phyloP scores from a whole-genome alignment of 2,888 invertebrate species.

The Yponomeuta plumbellus region DNA sequence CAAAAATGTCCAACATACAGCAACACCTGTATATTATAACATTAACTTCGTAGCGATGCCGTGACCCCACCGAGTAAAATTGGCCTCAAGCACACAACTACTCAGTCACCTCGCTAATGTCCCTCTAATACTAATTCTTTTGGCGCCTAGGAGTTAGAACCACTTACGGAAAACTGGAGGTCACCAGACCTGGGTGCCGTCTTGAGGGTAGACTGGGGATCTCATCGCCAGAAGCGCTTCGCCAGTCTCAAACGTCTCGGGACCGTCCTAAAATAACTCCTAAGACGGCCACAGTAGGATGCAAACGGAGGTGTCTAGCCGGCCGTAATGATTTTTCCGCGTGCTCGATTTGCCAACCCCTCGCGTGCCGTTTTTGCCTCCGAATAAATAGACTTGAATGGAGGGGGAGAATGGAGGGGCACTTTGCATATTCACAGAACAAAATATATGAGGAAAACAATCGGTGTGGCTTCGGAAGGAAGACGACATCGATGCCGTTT shows the following conservation, averaged over 20 bases:
- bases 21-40: background rate
- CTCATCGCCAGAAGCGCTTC: background rate
- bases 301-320: background rate
- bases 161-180: background rate
- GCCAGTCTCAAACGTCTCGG: background rate
- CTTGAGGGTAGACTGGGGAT: background rate
- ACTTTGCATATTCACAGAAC: background rate
- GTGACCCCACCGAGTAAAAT: background rate
- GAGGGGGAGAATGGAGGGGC: background rate
- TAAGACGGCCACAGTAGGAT: background rate
- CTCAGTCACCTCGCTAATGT: background rate
- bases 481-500: background rate
- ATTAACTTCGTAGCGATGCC: background rate
- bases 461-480: background rate
- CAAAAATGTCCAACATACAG: background rate
- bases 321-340: constrained; percentile 4
- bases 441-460: background rate
- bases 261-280: background rate
- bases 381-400: constrained; percentile 5
- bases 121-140: background rate
- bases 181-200: background rate
- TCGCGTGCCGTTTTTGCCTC: constrained; percentile 6
- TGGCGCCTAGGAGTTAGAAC: background rate
- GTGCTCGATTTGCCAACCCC: constrained; percentile 4
- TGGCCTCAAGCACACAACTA: background rate